These are phyloP conservation scores for Stenurella melanura DNA, from an alignment of 2,888 invertebrate genomes.

Conservation along the genomic window DNA sequence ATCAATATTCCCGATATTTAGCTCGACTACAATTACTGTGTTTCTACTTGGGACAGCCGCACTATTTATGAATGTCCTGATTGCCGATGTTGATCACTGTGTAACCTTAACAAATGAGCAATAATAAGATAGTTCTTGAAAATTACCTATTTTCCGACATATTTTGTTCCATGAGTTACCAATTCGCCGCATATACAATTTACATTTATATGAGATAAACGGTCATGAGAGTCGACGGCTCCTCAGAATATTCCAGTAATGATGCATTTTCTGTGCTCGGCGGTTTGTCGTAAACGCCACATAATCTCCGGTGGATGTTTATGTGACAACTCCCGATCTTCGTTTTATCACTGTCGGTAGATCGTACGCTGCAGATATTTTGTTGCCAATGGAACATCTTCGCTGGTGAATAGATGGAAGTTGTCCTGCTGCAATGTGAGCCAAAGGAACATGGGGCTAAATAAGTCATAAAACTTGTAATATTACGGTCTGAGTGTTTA, in stretches of 20 bases:
- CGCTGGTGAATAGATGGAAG: not conserved
- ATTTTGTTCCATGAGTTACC: too few relatives aligned
- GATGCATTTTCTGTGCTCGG: not conserved
- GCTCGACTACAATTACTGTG: too few relatives aligned
- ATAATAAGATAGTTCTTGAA: too few relatives aligned
- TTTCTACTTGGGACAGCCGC: too few relatives aligned
- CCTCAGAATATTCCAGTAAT: not conserved
- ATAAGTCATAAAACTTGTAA: too few relatives aligned
- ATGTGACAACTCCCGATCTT: not conserved
- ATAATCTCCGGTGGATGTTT: constrained; percentile 7
- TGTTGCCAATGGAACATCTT: not conserved
- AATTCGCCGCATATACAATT: not conserved
- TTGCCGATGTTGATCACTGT: too few relatives aligned
- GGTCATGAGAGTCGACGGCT: not conserved
- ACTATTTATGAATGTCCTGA: too few relatives aligned
- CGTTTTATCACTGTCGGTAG: not conserved
- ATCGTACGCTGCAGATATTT: not conserved
- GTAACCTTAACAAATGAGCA: too few relatives aligned
- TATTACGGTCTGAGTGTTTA: too few relatives aligned
- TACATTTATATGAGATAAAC: not conserved
- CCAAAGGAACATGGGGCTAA: not conserved
- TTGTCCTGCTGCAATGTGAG: not conserved
- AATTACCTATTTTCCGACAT: too few relatives aligned
- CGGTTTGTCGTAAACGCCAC: not conserved
- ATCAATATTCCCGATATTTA: too few relatives aligned